Base-by-base conservation (phyloP, 64 coral and sea anemone species). In the Stichodactyla helianthus region DNA sequence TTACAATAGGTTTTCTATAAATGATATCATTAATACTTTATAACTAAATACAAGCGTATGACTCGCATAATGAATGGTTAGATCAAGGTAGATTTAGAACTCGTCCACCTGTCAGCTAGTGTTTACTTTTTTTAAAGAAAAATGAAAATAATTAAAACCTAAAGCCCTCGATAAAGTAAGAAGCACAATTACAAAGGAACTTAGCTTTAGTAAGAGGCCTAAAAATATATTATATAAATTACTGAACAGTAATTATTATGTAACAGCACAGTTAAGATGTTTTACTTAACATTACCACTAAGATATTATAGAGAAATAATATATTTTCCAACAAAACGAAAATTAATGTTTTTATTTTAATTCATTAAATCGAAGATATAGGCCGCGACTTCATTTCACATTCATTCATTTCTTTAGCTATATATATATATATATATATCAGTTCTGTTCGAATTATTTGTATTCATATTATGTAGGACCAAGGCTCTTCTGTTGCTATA, bases 41-140 rank as follows among this genome's bases (percentile, higher is more conserved):
- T 68, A 19, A 68, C 19, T 68, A 68, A 20, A 68, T 68, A 68
- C 63, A 68, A 68, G 63, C 63, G 63, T 68, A 68, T 68, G 63
- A 22, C 63, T 20, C 19, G 63, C 63, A 68, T 22, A 22, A 68
- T 26, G 5, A 13, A 31, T 74, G 25, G 26, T 23, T 74, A 23
- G 26, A 74, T 31, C 10, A 74, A 31, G 26, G 25, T 25, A 31
- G 27, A n/a, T 31, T 65, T n/a, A 4, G 4, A 6, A 20, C 25
- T 28, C 23, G 4, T 63, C 17, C 67, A 28, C 26, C 15, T 27
- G 61, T 20, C 61, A n/a, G n/a, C n/a, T n/a, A n/a, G n/a, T 44
- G 35, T 44, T 20, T 5, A 5, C 5, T 15, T 60, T 17, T 60
- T 17, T 60, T 60, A n/a, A 22, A 65, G 22, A 65, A n/a, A 7